phyloP scores from a whole-genome alignment of 2,113 vertebrate species.

The Gobius niger region DNA sequence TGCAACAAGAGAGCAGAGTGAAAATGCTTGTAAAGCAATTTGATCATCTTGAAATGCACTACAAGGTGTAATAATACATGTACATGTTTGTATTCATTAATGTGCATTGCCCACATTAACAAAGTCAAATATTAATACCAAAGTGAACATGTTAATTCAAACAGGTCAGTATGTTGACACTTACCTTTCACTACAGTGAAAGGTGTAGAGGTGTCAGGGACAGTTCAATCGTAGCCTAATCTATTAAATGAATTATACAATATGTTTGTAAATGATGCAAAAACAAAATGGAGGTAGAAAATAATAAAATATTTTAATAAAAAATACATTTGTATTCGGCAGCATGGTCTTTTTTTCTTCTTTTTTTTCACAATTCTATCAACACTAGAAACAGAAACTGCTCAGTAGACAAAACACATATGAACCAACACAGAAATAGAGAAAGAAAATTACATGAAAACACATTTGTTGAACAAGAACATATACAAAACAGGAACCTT shows the following conservation, averaged over 20 bases:
- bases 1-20: too few species aligned
- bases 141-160: too few species aligned
- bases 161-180: too few species aligned
- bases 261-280: constrained; percentile 2
- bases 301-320: constrained; percentile 69
- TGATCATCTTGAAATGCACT: too few species aligned
- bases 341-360: constrained; percentile 55
- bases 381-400: constrained; percentile 42
- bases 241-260: not conserved
- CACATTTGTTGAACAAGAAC: constrained; percentile 5
- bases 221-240: not conserved
- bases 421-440: constrained; percentile 32
- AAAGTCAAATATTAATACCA: too few species aligned
- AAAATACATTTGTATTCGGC: constrained; percentile 71
- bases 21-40: too few species aligned
- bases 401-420: constrained; percentile 49
- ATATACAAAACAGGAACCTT: not conserved
- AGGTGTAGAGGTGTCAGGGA: not conserved
- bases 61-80: too few species aligned
- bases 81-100: too few species aligned
- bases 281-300: constrained; percentile 51
- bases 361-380: constrained; percentile 48
- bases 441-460: constrained; percentile 19
- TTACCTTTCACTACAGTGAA: too few species aligned
- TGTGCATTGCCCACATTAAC: too few species aligned